phyloP scores from a whole-genome alignment of 2,113 vertebrate genomes.

The Trogon surrucura region DNA sequence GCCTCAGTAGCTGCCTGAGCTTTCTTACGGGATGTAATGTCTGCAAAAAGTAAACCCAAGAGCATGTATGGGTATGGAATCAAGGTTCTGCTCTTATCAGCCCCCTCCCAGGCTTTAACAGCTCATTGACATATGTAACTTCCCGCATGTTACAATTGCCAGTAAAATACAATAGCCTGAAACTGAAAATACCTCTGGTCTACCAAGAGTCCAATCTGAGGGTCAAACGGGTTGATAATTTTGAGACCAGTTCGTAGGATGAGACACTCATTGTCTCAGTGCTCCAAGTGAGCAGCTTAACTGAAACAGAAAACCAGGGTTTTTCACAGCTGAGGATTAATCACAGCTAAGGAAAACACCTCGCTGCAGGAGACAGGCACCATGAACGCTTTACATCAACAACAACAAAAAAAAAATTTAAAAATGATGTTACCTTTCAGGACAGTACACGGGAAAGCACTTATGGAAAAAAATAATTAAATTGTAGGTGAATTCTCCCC shows the following conservation, averaged over 20 bases:
- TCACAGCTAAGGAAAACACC: conserved; percentile 29
- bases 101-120: neutral
- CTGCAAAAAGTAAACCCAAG: neutral
- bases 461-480: neutral
- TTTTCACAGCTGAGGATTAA: neutral
- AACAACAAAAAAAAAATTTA: neutral
- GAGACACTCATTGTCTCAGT: neutral
- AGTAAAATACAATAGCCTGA: neutral
- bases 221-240: neutral
- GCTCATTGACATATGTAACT: neutral
- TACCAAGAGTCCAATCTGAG: neutral
- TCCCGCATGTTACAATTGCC: neutral
- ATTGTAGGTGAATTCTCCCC: neutral
- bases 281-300: neutral
- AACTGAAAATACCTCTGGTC: neutral
- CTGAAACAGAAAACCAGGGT: neutral
- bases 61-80: accelerated
- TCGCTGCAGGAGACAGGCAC: neutral
- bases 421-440: neutral
- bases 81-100: neutral
- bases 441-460: neutral
- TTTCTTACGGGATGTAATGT: accelerated
- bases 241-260: neutral
- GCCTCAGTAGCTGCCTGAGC: neutral
- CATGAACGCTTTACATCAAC: neutral